Conservation (phyloP, 1,140 invertebrate species). For the Brachionus koreanus region DNA sequence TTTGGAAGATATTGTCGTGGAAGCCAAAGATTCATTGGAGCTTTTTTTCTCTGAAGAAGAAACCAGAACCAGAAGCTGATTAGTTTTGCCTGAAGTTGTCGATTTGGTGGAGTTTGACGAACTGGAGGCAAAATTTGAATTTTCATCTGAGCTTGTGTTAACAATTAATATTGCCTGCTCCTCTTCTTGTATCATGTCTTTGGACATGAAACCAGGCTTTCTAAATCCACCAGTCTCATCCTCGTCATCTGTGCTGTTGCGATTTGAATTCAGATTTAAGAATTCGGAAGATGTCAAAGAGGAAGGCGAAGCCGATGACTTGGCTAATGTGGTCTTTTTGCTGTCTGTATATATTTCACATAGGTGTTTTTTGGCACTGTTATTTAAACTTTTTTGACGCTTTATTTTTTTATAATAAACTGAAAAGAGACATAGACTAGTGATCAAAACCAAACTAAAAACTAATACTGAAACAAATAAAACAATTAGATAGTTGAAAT, state of each 20-base stretch:
- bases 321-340: background rate
- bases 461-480: conserved; percentile 13
- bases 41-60: conserved; percentile 7
- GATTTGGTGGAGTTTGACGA: background rate
- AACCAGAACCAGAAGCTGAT: background rate
- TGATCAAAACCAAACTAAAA: background rate
- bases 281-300: conserved; percentile 37
- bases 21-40: conserved; percentile 18
- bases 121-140: background rate
- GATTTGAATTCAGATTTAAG: conserved; percentile 13
- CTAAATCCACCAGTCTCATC: background rate
- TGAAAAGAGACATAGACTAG: conserved; percentile 3
- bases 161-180: conserved; percentile 32
- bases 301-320: conserved; percentile 17
- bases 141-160: conserved; percentile 31
- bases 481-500: background rate
- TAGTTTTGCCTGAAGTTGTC: background rate
- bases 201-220: background rate
- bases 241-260: conserved; percentile 24
- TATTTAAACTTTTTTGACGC: conserved; percentile 2
- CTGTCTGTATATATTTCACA: conserved; percentile 24
- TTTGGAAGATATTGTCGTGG: conserved; percentile 2
- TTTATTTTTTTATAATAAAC: conserved; percentile 13
- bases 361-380: background rate
- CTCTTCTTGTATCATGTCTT: conserved; percentile 13